Evolutionary conservation across 2,113 vertebrate species (phyloP).

Genomic region (Ageneiosus marmoratus): DNA sequence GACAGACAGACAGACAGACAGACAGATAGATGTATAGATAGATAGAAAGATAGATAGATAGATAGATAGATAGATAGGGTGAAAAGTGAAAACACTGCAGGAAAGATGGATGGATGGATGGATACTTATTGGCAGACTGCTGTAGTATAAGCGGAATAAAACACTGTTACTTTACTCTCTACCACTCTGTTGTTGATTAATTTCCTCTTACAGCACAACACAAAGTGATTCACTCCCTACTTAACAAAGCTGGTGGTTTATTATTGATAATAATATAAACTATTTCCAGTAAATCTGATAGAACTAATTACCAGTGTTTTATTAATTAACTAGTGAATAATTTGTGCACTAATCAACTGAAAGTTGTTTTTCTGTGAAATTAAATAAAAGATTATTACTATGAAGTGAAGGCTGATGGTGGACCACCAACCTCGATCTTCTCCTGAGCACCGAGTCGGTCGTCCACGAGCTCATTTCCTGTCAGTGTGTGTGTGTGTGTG

Average conservation of each 20-base stretch:
- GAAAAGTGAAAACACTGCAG: background rate
- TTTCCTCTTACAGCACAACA: background rate
- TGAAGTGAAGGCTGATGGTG: constrained; percentile 38
- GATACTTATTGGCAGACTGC: too few relatives aligned
- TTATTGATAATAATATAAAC: background rate
- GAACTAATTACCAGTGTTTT: background rate
- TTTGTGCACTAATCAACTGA: background rate
- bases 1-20: background rate
- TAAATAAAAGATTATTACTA: background rate
- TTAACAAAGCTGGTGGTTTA: background rate
- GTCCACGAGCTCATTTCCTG: constrained; percentile 47
- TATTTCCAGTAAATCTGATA: background rate
- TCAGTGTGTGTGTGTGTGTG: background rate
- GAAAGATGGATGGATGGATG: too few relatives aligned
- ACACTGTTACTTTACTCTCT: background rate
- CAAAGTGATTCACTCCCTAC: background rate
- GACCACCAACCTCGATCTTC: constrained; percentile 57
- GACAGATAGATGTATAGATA: too few relatives aligned
- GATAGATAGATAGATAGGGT: too few relatives aligned
- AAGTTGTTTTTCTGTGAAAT: too few relatives aligned
- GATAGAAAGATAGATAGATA: too few relatives aligned
- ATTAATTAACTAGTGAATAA: background rate
- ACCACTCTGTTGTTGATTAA: background rate
- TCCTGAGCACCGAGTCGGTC: constrained; percentile 10
- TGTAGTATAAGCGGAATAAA: background rate